Conservation (phyloP, 1,140 invertebrate genomes). For the Trichoplusia ni region DNA sequence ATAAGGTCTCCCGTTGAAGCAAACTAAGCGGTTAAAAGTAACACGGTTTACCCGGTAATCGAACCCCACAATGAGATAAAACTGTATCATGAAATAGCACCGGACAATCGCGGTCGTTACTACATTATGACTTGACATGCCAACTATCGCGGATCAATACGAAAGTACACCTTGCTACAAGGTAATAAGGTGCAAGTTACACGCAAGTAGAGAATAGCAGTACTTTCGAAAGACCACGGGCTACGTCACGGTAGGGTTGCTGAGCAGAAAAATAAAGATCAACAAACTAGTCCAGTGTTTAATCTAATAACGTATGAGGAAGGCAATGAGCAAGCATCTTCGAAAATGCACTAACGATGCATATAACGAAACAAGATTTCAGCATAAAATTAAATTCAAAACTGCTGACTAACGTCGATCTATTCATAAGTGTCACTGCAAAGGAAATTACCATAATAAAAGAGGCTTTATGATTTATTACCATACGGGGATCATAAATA, state of each 20-base stretch:
- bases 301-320: too few species aligned
- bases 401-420: not conserved
- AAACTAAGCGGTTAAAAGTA: slow-evolving; percentile 26
- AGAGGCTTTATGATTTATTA: not conserved
- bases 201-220: slow-evolving; percentile 40
- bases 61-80: slow-evolving; percentile 37
- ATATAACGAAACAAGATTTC: not conserved
- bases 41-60: slow-evolving; percentile 25
- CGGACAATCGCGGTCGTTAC: slow-evolving; percentile 57
- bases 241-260: slow-evolving; percentile 33
- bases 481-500: not conserved
- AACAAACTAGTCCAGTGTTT: not conserved
- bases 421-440: not conserved
- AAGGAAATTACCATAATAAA: slow-evolving; percentile 18
- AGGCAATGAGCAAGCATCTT: too few species aligned
- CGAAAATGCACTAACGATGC: too few species aligned
- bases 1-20: slow-evolving; percentile 8
- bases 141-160: slow-evolving; percentile 14
- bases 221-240: slow-evolving; percentile 51
- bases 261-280: slow-evolving; percentile 8
- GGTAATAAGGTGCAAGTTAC: slow-evolving; percentile 38
- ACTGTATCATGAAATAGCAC: slow-evolving; percentile 58
- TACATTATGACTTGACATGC: slow-evolving; percentile 41
- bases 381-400: not conserved
- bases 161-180: slow-evolving; percentile 46